Evolutionary conservation across 2,888 invertebrate genomes (phyloP).

Genomic region (Caenorhabditis parvicauda): DNA sequence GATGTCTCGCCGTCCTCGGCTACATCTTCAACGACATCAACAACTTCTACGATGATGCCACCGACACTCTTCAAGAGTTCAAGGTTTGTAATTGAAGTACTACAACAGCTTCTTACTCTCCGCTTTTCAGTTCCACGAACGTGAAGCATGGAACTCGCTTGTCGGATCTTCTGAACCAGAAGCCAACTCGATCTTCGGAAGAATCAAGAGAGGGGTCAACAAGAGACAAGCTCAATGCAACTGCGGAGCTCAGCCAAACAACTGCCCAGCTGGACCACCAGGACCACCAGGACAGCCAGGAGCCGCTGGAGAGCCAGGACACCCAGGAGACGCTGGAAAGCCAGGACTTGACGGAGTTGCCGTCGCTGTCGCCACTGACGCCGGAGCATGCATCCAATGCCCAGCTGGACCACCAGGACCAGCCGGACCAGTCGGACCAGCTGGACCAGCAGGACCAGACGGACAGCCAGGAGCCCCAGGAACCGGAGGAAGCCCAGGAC

Average conservation of each 20-base stretch:
- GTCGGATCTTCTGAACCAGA: slow-evolving; percentile 7
- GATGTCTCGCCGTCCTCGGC: slow-evolving; percentile 30
- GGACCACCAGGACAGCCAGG: slow-evolving; percentile 33
- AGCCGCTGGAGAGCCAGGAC: slow-evolving; percentile 24
- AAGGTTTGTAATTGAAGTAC: slow-evolving; percentile 9
- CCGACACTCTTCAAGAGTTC: slow-evolving; percentile 32
- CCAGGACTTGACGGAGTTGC: slow-evolving; percentile 33
- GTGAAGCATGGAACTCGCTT: slow-evolving; percentile 36
- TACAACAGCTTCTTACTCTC: background rate
- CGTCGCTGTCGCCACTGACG: slow-evolving; percentile 15
- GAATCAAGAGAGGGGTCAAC: slow-evolving; percentile 24
- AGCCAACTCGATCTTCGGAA: slow-evolving; percentile 13
- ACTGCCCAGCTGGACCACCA: slow-evolving; percentile 35
- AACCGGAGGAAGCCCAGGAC: slow-evolving; percentile 21
- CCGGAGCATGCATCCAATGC: slow-evolving; percentile 21
- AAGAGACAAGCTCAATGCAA: slow-evolving; percentile 30
- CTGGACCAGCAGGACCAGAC: slow-evolving; percentile 33
- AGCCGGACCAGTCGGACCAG: slow-evolving; percentile 20
- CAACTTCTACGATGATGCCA: slow-evolving; percentile 35
- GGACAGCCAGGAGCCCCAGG: slow-evolving; percentile 34
- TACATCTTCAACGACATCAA: slow-evolving; percentile 42
- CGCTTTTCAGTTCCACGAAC: slow-evolving; percentile 16
- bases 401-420: slow-evolving; percentile 28
- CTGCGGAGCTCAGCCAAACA: slow-evolving; percentile 18
- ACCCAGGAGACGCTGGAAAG: slow-evolving; percentile 35